Evolutionary conservation across 1,140 invertebrate species (phyloP).

Genomic region (Halictus rubicundus): DNA sequence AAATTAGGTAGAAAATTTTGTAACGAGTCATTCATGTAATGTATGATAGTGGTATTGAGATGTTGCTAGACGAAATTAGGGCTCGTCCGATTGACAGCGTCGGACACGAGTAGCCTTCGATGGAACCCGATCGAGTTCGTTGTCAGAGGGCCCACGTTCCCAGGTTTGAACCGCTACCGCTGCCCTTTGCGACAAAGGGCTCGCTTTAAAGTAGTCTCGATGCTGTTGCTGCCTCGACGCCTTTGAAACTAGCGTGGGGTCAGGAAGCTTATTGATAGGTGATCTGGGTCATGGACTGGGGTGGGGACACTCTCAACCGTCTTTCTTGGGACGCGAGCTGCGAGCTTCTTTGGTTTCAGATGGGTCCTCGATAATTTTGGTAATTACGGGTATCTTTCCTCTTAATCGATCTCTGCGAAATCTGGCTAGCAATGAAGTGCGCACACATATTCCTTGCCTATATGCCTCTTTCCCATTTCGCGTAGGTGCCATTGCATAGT

Average conservation of each 20-base stretch:
- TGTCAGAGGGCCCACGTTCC: no score
- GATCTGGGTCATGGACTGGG: neutral
- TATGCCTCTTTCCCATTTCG: no score
- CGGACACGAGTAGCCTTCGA: neutral
- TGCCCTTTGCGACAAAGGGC: neutral
- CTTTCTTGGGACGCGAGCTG: neutral
- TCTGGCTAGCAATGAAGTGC: no score
- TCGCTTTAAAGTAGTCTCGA: neutral
- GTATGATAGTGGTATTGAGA: no score
- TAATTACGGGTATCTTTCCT: no score
- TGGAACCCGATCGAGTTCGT: neutral
- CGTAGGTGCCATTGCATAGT: no score
- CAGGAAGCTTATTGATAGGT: slow-evolving; percentile 17
- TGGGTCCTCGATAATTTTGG: neutral
- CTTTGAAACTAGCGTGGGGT: neutral
- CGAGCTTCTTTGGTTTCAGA: neutral
- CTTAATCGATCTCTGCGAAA: no score
- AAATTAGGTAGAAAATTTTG: no score
- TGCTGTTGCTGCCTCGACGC: neutral
- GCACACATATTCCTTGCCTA: no score
- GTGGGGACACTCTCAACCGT: neutral
- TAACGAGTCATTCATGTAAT: no score
- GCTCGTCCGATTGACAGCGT: slow-evolving; percentile 9
- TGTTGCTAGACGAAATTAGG: neutral
- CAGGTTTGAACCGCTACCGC: no score